These are phyloP conservation scores for Endotricha flammealis DNA, from an alignment of 2,888 invertebrate genomes.

Conservation along the genomic window DNA sequence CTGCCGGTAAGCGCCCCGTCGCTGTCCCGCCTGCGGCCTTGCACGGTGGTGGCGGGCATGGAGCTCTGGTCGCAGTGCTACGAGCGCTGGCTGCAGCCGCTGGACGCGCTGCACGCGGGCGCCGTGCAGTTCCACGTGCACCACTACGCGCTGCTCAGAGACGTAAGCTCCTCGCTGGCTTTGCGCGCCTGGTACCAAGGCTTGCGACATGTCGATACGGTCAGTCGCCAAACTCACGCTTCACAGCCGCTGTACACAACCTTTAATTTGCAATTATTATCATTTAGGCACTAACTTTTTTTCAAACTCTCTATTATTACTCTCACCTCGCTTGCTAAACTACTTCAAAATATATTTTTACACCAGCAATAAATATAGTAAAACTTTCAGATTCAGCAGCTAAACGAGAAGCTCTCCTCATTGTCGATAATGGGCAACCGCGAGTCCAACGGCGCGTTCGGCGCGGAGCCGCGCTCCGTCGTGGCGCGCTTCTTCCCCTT, in stretches of 20 bases:
- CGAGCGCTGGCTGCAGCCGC: slow-evolving; percentile 90
- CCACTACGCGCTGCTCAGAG: slow-evolving; percentile 60
- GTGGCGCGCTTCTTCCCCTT: slow-evolving; percentile 68
- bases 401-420: slow-evolving; percentile 52
- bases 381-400: slow-evolving; percentile 49
- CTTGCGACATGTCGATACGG: background rate
- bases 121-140: slow-evolving; percentile 77
- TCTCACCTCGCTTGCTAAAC: too few relatives aligned
- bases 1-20: slow-evolving; percentile 17
- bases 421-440: slow-evolving; percentile 49
- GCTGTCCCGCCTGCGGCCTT: slow-evolving; percentile 52
- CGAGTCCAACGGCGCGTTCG: slow-evolving; percentile 35
- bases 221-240: too few relatives aligned
- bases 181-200: slow-evolving; percentile 1
- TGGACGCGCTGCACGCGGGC: slow-evolving; percentile 87
- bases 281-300: too few relatives aligned
- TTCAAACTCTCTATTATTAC: too few relatives aligned
- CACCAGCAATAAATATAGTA: too few relatives aligned
- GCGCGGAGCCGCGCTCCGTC: slow-evolving; percentile 22
- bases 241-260: too few relatives aligned
- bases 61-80: slow-evolving; percentile 94
- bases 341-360: too few relatives aligned
- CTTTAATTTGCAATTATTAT: too few relatives aligned
- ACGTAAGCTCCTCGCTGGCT: slow-evolving; percentile 38
- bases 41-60: slow-evolving; percentile 75